Evolutionary conservation across 2,113 vertebrate genomes (phyloP), one percentile per base, ranked within the genome.

Genomic region (Zingel zingel): DNA sequence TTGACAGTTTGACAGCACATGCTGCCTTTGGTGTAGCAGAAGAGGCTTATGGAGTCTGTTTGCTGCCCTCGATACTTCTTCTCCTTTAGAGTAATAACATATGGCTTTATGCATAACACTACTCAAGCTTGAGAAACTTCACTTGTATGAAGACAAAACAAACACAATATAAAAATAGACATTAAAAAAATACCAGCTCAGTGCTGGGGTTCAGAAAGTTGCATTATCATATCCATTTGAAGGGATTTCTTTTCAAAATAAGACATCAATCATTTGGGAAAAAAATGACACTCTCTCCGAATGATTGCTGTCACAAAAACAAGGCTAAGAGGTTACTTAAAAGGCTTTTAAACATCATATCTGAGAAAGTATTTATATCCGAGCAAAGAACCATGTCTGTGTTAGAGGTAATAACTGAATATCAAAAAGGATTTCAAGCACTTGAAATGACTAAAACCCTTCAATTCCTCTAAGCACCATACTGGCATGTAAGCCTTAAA

Each of bases 1-100:
- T 85, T 80, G 90, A 90, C 90, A 90, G 88, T 89, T 87, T 93
- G 90, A 91, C 88, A 91, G 83, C 65, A 18, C 82, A 12, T 12
- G 66, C 67, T 57, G 62, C 74, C 67, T 86, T 88, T 73, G 50
- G 62, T 79, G 83, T 12, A 59, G 81, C 57, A 25, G 30, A 53
- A 23, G 64, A 81, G 53, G 77, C 77, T 87, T 47, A 82, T 63
- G 72, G 83, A 83, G 77, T 74, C 71, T 84, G 76, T 50, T 76
- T 79, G 72, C 75, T 85, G 76, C 80, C 84, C 86, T 90, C 85
- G 0, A 76, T 88, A 66, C 76, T 39, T 65, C 67, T 71, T 64
- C 68, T 85, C 71, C 62, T 77, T 75, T 59, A 53, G 53, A 84
- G 66, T 56, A 74, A 74, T 68, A 79, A 58, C 73, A 72, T 67